Conservation (phyloP, 2,797 vertebrate species). For the Chaunax sp. region DNA sequence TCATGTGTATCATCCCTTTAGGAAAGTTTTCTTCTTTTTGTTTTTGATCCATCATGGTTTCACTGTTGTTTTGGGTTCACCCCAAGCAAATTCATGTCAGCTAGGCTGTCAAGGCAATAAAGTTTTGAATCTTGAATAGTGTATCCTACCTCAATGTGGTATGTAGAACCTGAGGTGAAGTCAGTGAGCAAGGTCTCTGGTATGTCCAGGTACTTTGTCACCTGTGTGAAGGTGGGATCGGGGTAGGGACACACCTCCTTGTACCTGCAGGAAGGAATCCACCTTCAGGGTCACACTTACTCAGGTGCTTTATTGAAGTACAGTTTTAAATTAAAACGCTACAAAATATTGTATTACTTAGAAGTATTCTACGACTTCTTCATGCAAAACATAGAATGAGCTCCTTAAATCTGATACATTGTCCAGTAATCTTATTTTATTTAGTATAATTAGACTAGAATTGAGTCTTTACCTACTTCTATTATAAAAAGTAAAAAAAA, state of each 20-base stretch:
- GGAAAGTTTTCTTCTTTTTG: no score
- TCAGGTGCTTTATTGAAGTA: not conserved
- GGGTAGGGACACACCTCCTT: conserved; percentile 96
- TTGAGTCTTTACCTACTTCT: not conserved
- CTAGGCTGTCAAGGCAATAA: not conserved
- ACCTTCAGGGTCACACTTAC: not conserved
- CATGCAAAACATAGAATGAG: no score
- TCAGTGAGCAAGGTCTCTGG: conserved; percentile 92
- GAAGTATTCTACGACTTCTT: no score
- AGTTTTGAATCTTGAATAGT: not conserved
- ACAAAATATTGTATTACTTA: no score
- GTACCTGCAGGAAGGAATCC: conserved; percentile 74
- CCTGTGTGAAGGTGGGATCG: conserved; percentile 86
- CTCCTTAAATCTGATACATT: no score
- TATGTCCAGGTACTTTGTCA: conserved; percentile 84
- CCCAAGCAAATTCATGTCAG: not conserved
- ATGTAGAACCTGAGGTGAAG: conserved; percentile 94
- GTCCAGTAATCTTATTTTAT: no score
- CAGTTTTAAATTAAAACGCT: not conserved
- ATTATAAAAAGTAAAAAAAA: no score
- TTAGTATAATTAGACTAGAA: no score
- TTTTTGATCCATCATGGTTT: not conserved
- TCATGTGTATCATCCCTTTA: not conserved
- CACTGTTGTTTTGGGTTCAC: not conserved
- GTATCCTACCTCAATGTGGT: conserved; percentile 90